phyloP scores from a whole-genome alignment of 2,113 vertebrate species.

The Hippolais icterina region DNA sequence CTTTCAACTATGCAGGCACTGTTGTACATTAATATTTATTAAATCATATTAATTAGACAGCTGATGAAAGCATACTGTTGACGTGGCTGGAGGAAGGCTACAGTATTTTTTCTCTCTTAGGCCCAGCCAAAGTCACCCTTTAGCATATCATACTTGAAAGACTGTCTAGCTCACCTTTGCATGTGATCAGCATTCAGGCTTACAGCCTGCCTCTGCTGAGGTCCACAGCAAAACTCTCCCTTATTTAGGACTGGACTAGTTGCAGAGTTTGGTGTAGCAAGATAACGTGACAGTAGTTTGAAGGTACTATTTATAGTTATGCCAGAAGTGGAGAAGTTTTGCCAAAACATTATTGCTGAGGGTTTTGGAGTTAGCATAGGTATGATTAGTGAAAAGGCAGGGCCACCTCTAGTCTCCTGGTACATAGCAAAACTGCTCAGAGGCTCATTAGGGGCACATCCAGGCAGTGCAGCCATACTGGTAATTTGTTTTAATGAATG shows the following conservation, averaged over 20 bases:
- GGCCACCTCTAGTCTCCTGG: not conserved
- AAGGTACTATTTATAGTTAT: not conserved
- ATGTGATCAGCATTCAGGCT: not conserved
- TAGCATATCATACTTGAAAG: not conserved
- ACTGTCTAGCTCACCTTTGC: not conserved
- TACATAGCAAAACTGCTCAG: not conserved
- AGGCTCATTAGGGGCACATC: not conserved
- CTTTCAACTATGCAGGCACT: not conserved
- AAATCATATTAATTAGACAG: constrained; percentile 1
- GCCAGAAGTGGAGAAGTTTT: not conserved
- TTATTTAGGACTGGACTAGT: not conserved
- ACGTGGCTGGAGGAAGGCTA: not conserved
- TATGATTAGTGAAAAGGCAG: not conserved
- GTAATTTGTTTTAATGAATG: constrained; percentile 24
- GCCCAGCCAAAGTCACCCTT: not conserved
- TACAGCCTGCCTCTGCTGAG: not conserved
- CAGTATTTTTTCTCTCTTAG: not conserved
- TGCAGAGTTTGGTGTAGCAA: not conserved
- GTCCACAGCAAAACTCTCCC: not conserved
- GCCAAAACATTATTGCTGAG: not conserved
- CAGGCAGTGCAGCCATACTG: not conserved
- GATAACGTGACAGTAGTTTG: not conserved
- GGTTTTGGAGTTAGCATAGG: not conserved
- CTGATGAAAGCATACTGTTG: not conserved
- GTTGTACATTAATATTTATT: constrained; percentile 13